These are phyloP conservation scores for Stenchaetothrips biformis DNA, from an alignment of 2,888 invertebrate species.

Conservation along the genomic window DNA sequence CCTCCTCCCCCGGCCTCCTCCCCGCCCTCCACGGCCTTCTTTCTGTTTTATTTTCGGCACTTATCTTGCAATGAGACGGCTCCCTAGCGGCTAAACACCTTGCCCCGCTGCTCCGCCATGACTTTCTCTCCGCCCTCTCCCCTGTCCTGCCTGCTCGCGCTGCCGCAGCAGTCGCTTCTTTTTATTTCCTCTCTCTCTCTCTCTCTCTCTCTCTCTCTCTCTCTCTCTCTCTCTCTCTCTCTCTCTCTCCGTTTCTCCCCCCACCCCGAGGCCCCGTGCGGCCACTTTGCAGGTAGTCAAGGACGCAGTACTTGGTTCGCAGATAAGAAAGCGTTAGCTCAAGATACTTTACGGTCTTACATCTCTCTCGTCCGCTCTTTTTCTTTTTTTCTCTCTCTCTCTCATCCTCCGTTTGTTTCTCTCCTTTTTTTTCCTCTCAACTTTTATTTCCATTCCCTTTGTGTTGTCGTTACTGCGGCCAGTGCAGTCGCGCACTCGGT, in stretches of 20 bases:
- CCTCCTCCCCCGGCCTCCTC: neutral
- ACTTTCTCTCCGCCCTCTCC: neutral
- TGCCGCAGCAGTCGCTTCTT: too few relatives aligned
- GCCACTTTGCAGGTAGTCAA: neutral
- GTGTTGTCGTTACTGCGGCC: neutral
- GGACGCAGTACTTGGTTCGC: slow-evolving; percentile 27
- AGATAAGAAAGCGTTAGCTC: slow-evolving; percentile 27
- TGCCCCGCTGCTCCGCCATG: neutral
- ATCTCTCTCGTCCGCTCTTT: neutral
- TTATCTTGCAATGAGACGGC: neutral
- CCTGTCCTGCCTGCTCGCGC: neutral
- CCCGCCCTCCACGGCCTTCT: neutral
- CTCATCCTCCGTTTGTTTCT: too few relatives aligned
- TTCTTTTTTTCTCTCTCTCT: neutral
- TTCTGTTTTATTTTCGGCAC: slow-evolving; percentile 1
- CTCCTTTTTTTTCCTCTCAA: neutral
- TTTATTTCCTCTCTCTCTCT: too few relatives aligned
- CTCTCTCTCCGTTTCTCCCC: slow-evolving; percentile 25
- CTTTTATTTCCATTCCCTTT: neutral
- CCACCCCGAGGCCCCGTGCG: neutral
- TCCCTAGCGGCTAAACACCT: neutral
- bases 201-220: neutral
- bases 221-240: slow-evolving; percentile 20
- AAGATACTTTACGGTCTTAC: slow-evolving; percentile 11
- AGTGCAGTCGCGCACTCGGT: too few relatives aligned